These are phyloP conservation scores for Drosophila colorata DNA, from an alignment of 2,888 invertebrate species.

Conservation along the genomic window DNA sequence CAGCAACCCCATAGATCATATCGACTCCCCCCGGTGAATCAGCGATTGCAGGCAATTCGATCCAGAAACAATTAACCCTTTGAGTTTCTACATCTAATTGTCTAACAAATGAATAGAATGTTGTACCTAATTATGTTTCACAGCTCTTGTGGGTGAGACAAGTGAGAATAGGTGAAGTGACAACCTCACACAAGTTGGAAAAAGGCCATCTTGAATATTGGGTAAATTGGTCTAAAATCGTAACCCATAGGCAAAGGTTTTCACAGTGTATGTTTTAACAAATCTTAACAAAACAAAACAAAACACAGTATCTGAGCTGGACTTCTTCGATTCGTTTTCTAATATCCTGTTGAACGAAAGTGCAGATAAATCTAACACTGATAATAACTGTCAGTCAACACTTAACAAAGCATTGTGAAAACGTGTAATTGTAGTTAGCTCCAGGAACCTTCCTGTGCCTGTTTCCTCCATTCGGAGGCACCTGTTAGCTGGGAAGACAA, in stretches of 20 bases:
- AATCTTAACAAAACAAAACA: too few relatives aligned
- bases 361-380: background rate
- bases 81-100: slow-evolving; percentile 12
- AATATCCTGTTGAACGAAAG: too few relatives aligned
- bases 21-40: slow-evolving; percentile 9
- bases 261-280: too few relatives aligned
- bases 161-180: too few relatives aligned
- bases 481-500: slow-evolving; percentile 28
- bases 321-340: too few relatives aligned
- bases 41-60: slow-evolving; percentile 10
- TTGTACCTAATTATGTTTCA: background rate
- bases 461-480: slow-evolving; percentile 9
- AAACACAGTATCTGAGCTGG: too few relatives aligned
- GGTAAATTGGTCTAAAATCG: too few relatives aligned
- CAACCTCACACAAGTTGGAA: background rate
- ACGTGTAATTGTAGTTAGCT: slow-evolving; percentile 1
- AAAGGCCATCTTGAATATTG: too few relatives aligned
- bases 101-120: slow-evolving; percentile 6
- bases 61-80: slow-evolving; percentile 14
- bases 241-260: too few relatives aligned
- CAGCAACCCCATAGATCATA: slow-evolving; percentile 7
- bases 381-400: background rate
- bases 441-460: background rate
- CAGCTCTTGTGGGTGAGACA: background rate
- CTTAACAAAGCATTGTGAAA: slow-evolving; percentile 5